These are phyloP conservation scores for Phenacoccus solenopsis DNA, from an alignment of 1,140 invertebrate species.

Conservation along the genomic window DNA sequence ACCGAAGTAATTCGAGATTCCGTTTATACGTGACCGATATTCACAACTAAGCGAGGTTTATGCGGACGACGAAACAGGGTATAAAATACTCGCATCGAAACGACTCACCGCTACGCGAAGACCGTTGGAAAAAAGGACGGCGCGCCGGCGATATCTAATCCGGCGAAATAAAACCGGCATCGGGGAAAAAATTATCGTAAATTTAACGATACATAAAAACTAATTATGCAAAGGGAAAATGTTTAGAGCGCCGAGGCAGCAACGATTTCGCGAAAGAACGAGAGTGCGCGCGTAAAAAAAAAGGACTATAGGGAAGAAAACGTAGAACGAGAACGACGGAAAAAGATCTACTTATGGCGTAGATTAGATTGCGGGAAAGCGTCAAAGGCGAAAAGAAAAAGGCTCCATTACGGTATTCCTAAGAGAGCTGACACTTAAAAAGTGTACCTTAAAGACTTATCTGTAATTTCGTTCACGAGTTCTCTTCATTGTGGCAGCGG, in stretches of 20 bases:
- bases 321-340: background rate
- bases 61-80: no score
- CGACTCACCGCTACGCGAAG: no score
- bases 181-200: no score
- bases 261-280: no score
- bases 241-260: background rate
- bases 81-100: no score
- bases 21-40: no score
- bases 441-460: background rate
- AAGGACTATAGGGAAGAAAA: background rate
- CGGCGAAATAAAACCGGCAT: no score
- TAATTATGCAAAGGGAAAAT: background rate
- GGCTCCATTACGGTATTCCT: background rate
- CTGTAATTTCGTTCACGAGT: slow-evolving; percentile 1
- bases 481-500: background rate
- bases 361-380: background rate
- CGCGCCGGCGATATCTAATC: no score
- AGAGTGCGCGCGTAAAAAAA: background rate
- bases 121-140: no score
- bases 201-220: background rate
- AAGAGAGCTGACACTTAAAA: background rate
- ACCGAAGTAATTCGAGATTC: no score
- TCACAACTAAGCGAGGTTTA: no score
- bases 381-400: background rate
- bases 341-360: background rate